phyloP scores from a whole-genome alignment of 2,888 invertebrate species.

The Trachelus troglodyta region DNA sequence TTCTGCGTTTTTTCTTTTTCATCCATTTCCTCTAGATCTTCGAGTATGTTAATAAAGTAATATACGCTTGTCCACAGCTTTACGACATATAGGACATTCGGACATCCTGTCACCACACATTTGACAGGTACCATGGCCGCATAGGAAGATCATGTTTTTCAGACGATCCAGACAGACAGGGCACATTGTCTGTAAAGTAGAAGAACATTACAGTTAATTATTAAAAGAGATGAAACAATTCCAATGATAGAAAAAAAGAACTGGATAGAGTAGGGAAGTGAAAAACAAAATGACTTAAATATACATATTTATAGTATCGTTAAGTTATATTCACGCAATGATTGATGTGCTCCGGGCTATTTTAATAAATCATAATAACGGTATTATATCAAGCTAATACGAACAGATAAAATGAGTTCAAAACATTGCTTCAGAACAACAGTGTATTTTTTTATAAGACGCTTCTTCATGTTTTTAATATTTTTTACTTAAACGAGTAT shows the following conservation, averaged over 20 bases:
- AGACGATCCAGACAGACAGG: slow-evolving; percentile 97
- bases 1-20: too few species aligned
- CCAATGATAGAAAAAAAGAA: slow-evolving; percentile 5
- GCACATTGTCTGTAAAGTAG: slow-evolving; percentile 89
- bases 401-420: too few species aligned
- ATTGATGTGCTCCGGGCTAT: too few species aligned
- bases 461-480: too few species aligned
- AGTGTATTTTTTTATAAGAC: too few species aligned
- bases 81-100: slow-evolving; percentile 97
- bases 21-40: too few species aligned
- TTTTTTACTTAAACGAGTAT: too few species aligned
- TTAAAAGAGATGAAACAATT: neutral
- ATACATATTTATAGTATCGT: too few species aligned
- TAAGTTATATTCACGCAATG: too few species aligned
- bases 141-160: slow-evolving; percentile 98
- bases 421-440: too few species aligned
- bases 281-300: neutral
- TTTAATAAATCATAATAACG: too few species aligned
- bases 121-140: slow-evolving; percentile 98
- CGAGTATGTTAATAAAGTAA: slow-evolving; percentile 77
- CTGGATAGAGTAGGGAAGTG: neutral
- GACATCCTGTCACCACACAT: slow-evolving; percentile 98
- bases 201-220: slow-evolving; percentile 1
- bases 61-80: slow-evolving; percentile 95
- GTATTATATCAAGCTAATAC: too few species aligned